These are phyloP conservation scores for Chloropsis hardwickii DNA, from an alignment of 2,113 vertebrate species.

Conservation along the genomic window DNA sequence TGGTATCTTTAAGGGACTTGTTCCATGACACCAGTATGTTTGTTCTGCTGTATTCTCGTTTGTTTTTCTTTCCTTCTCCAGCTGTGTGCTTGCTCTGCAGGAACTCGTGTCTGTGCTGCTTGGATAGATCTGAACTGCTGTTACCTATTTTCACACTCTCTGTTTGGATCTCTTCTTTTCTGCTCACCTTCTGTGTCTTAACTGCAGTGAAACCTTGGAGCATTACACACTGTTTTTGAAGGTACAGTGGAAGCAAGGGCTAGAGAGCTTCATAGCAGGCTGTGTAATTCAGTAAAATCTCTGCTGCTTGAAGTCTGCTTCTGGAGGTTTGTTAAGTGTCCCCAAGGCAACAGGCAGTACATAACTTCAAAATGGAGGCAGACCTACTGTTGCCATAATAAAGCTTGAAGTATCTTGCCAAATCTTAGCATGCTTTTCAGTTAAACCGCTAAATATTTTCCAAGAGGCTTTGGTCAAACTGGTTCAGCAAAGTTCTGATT, in stretches of 20 bases:
- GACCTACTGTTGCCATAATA: neutral
- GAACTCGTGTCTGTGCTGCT: neutral
- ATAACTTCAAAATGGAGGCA: neutral
- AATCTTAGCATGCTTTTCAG: neutral
- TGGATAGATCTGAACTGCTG: neutral
- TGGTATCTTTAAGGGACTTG: neutral
- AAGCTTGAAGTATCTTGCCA: neutral
- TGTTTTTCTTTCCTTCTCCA: slow-evolving; percentile 18
- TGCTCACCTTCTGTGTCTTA: neutral
- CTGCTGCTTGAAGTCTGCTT: neutral
- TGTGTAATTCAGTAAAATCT: neutral
- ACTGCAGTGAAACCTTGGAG: neutral
- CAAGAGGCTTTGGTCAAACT: neutral
- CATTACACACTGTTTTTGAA: rapidly evolving
- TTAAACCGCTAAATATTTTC: neutral
- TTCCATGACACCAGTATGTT: neutral
- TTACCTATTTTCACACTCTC: neutral
- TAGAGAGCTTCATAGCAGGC: neutral
- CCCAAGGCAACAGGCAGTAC: neutral
- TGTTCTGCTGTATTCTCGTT: neutral
- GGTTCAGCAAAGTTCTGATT: neutral
- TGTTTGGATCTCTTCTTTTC: neutral
- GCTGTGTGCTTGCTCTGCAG: neutral
- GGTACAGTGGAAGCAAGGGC: neutral
- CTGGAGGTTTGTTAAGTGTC: neutral